A percentile compares a stretch with the other conserved stretches of the same genome.
Conservation (phyloP, 2,113 vertebrate species). For the Tautogolabrus adspersus region DNA sequence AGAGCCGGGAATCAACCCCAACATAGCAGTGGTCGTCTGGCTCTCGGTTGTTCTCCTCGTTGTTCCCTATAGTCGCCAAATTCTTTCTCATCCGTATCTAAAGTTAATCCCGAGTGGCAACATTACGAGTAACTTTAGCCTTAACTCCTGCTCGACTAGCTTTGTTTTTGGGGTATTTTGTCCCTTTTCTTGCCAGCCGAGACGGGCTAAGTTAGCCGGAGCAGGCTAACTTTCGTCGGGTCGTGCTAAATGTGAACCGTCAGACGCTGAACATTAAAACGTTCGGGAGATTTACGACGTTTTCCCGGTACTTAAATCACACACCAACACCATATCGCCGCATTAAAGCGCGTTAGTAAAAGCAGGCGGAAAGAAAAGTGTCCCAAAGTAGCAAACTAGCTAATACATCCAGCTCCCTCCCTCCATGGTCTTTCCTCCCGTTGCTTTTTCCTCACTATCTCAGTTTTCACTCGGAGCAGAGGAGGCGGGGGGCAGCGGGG, state of each 20-base stretch:
- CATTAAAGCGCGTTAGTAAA: background rate
- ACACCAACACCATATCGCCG: background rate
- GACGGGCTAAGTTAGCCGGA: constrained; percentile 72
- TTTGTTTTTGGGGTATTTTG: constrained; percentile 22
- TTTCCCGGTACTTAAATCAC: constrained; percentile 13
- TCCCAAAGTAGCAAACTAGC: constrained; percentile 28
- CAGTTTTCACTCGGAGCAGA: constrained; percentile 72
- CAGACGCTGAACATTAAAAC: constrained; percentile 12
- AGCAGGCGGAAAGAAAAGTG: background rate
- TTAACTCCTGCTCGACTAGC: constrained; percentile 15
- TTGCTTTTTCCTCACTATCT: constrained; percentile 67
- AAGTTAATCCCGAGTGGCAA: constrained; percentile 79
- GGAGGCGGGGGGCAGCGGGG: constrained; percentile 28
- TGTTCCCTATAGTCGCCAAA: constrained; percentile 32
- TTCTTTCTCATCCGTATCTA: constrained; percentile 79
- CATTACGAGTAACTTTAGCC: constrained; percentile 71
- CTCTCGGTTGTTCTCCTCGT: constrained; percentile 62
- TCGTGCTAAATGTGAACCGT: constrained; percentile 64
- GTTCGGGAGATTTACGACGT: constrained; percentile 40
- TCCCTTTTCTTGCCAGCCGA: constrained; percentile 51
- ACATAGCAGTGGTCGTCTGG: constrained; percentile 73
- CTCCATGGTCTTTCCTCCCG: constrained; percentile 74
- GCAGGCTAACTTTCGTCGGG: constrained; percentile 75
- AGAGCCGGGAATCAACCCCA: constrained; percentile 66
- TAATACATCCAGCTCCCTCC: constrained; percentile 60